Evolutionary conservation across 2,113 vertebrate species (phyloP).

Genomic region (Ranitomeya imitator): DNA sequence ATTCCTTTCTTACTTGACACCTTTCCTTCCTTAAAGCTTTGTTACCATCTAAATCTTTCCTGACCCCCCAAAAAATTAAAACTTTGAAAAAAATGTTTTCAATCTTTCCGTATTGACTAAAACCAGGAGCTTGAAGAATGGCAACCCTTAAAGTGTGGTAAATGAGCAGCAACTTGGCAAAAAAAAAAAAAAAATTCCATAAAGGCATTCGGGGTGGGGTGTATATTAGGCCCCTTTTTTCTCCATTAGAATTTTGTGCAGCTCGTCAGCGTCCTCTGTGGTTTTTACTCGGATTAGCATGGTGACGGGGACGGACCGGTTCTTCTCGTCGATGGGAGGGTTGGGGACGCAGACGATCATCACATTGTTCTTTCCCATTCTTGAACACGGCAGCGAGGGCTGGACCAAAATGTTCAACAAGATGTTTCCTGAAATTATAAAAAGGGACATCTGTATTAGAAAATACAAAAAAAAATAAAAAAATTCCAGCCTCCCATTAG

Average conservation of each 20-base stretch:
- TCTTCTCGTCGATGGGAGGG: slow-evolving; percentile 85
- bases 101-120: not conserved
- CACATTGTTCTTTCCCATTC: slow-evolving; percentile 94
- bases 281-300: slow-evolving; percentile 93
- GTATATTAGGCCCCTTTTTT: slow-evolving; percentile 73
- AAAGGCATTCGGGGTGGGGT: not conserved
- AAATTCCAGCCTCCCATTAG: not conserved
- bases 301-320: slow-evolving; percentile 73
- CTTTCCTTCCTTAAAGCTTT: slow-evolving; percentile 41
- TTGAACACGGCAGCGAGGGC: slow-evolving; percentile 84
- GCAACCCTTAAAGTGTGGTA: slow-evolving; percentile 18
- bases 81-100: too few relatives aligned
- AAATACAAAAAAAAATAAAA: not conserved
- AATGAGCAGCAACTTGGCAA: slow-evolving; percentile 62
- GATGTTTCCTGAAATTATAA: slow-evolving; percentile 81
- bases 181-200: slow-evolving; percentile 17
- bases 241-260: slow-evolving; percentile 83
- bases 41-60: slow-evolving; percentile 23
- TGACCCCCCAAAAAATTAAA: slow-evolving; percentile 1
- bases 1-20: not conserved
- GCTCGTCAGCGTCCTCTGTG: slow-evolving; percentile 84
- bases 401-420: slow-evolving; percentile 88
- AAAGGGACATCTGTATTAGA: not conserved
- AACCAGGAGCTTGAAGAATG: not conserved
- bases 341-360: slow-evolving; percentile 93